Conservation (phyloP, 2,797 vertebrate species). For the Furcifer pardalis region DNA sequence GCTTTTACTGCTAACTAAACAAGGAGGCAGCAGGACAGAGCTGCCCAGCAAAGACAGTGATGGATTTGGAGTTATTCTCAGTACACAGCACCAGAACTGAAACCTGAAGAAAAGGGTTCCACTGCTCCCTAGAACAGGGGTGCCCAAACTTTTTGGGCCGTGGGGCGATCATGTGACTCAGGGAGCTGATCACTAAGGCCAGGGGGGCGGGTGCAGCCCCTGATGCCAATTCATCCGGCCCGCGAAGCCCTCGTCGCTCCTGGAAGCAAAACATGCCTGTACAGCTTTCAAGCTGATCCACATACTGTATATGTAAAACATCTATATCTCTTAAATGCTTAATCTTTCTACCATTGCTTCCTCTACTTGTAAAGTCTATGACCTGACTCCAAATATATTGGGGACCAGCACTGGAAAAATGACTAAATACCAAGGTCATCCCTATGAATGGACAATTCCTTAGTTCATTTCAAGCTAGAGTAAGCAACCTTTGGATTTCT, state of each 20-base stretch:
- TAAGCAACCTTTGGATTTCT: neutral
- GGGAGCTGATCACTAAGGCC: too few relatives aligned
- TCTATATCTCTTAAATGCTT: neutral
- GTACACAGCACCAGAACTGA: neutral
- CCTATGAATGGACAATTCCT: too few relatives aligned
- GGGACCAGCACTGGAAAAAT: neutral
- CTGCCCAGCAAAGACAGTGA: neutral
- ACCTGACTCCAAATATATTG: neutral
- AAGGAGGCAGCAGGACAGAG: neutral
- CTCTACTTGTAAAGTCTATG: neutral
- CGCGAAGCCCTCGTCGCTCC: too few relatives aligned
- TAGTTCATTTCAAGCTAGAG: neutral
- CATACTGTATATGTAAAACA: neutral
- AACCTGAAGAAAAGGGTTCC: too few relatives aligned
- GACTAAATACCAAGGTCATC: neutral
- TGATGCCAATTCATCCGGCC: too few relatives aligned
- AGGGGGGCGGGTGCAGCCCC: too few relatives aligned
- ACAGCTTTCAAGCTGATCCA: neutral
- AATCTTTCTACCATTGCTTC: neutral
- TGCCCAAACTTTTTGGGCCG: too few relatives aligned
- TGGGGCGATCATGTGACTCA: too few relatives aligned
- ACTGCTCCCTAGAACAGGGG: too few relatives aligned
- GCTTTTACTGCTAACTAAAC: neutral
- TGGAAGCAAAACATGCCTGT: too few relatives aligned
- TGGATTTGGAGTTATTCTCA: neutral